These are phyloP conservation scores for Ceramica pisi DNA, from an alignment of 2,888 invertebrate genomes.

Conservation along the genomic window DNA sequence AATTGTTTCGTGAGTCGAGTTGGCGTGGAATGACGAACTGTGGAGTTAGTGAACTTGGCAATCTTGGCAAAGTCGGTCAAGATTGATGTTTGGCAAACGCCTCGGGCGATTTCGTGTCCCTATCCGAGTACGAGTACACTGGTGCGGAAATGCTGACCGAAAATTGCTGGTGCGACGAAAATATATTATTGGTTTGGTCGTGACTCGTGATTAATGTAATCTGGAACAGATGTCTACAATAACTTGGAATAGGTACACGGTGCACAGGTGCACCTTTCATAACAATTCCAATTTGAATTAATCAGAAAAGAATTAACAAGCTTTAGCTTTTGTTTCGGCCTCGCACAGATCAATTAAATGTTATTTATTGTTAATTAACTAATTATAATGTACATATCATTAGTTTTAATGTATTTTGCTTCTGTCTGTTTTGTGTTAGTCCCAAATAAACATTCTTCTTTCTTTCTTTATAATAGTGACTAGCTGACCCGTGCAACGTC, in stretches of 20 bases:
- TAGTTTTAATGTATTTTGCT: no score
- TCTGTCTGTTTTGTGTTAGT: no score
- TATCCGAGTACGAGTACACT: slow-evolving; percentile 59
- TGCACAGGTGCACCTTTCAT: background rate
- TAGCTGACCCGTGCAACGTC: no score
- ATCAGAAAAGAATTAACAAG: no score
- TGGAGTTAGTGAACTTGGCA: slow-evolving; percentile 73
- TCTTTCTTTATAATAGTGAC: no score
- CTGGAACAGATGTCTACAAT: background rate
- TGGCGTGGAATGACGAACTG: slow-evolving; percentile 69
- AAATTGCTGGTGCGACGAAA: background rate
- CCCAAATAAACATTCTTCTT: no score
- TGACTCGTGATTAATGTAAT: background rate
- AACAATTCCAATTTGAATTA: background rate
- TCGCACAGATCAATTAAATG: no score
- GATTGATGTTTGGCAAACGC: slow-evolving; percentile 73
- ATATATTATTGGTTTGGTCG: background rate
- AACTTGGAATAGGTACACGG: background rate
- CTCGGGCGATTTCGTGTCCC: slow-evolving; percentile 59
- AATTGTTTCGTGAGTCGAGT: slow-evolving; percentile 73
- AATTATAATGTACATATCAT: no score
- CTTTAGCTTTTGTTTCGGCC: no score
- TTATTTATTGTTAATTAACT: no score
- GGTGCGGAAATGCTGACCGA: slow-evolving; percentile 9
- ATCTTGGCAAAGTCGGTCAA: slow-evolving; percentile 69